Percentiles rank a stretch among this genome's conserved stretches.
Conservation (phyloP, 2,888 invertebrate species). For the Scotopteryx bipunctaria region DNA sequence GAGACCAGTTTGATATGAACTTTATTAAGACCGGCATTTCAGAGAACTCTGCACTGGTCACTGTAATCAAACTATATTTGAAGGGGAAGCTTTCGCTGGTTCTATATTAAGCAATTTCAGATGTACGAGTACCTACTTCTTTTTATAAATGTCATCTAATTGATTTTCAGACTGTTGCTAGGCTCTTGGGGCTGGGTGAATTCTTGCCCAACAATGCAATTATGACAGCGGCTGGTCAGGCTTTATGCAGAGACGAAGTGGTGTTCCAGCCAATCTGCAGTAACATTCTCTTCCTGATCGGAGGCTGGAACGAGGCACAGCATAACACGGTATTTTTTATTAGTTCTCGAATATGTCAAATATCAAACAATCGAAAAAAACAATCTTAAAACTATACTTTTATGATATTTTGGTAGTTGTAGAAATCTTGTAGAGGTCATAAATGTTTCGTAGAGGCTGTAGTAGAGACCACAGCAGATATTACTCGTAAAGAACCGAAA, state of each 20-base stretch:
- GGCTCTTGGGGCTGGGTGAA: constrained; percentile 83
- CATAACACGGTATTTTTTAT: constrained; percentile 70
- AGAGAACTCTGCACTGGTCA: too few species aligned
- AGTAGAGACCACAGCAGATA: too few species aligned
- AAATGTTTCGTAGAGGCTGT: background rate
- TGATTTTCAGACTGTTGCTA: constrained; percentile 60
- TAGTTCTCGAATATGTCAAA: too few species aligned
- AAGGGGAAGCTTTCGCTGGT: too few species aligned
- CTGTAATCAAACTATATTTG: too few species aligned
- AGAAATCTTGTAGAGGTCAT: background rate
- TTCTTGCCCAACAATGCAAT: constrained; percentile 85
- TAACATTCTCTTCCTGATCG: constrained; percentile 86
- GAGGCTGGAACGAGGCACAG: constrained; percentile 84
- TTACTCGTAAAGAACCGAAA: background rate
- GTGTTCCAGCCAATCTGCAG: constrained; percentile 84
- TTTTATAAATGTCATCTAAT: too few species aligned
- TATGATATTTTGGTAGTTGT: background rate
- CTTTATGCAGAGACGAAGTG: constrained; percentile 82
- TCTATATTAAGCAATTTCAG: too few species aligned
- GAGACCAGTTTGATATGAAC: too few species aligned
- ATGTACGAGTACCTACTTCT: too few species aligned
- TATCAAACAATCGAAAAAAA: too few species aligned
- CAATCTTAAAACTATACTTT: too few species aligned
- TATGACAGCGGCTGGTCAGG: constrained; percentile 74
- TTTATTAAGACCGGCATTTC: too few species aligned